Base-by-base conservation (phyloP, 1,140 invertebrate genomes). In the Helicoverpa armigera region DNA sequence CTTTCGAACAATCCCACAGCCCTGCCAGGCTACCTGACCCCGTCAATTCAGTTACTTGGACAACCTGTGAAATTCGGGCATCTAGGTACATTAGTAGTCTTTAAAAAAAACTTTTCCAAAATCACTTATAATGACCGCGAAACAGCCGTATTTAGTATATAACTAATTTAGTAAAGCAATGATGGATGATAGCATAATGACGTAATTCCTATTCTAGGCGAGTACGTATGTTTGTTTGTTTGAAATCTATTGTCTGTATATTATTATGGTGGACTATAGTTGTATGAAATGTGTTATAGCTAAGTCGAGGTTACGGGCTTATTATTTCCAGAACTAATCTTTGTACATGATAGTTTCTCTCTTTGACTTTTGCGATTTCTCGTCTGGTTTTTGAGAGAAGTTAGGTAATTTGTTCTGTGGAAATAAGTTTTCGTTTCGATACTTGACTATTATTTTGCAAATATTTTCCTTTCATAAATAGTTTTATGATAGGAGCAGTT, bases 221-320 rank as follows among this genome's bases (percentile, higher is more conserved):
- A 7, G 13, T 23, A 54, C 13, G 43, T 70, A 53, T 23, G 50
- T 70, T 18, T 70, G 65, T 69, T 69, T 69, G 51, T 70, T 70
- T 70, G 31, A 53, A 70, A 31, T 70, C 51, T 70, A 70, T 70
- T 70, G 67, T 70, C 51, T 70, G 18, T 31, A 29, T 54, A 23
- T 70, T 60, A 58, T 43, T 69, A 79, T 31, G 61, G 18, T 43
- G 3, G 31, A 67, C 13, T n/a, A 67, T 3, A 48, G 2, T 16
- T 16, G 14, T 63, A 35, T 5, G 13, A 35, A 14, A 35, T 63
- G 60, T 65, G 14, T 16, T 65, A 9, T 10, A n/a, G 14, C 60
- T 29, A n/a, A 63, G 3, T 48, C 31, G 31, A 31, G 35, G 13
- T 16, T 16, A n/a, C 14, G n/a, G n/a, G 5, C 61, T 35, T 14